phyloP scores from a whole-genome alignment of 2,888 invertebrate genomes.

The Caenorhabditis sp. region DNA sequence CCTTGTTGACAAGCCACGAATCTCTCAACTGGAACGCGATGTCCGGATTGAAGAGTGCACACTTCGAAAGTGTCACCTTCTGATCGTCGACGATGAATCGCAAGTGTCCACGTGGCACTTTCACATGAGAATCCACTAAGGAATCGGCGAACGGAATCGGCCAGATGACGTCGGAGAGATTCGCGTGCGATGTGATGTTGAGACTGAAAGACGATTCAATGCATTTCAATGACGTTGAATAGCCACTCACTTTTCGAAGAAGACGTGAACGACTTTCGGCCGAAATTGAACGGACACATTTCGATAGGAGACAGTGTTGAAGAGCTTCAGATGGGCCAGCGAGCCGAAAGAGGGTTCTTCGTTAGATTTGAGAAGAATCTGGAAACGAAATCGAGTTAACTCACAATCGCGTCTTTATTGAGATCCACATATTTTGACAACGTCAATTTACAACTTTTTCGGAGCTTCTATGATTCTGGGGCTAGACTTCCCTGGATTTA shows the following conservation, averaged over 20 bases:
- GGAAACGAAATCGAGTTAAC: conserved; percentile 23
- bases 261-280: conserved; percentile 63
- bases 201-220: conserved; percentile 66
- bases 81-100: conserved; percentile 66
- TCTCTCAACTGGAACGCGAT: conserved; percentile 59
- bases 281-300: conserved; percentile 75
- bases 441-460: too few relatives aligned
- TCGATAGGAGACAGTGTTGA: conserved; percentile 68
- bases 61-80: conserved; percentile 65
- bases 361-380: conserved; percentile 72
- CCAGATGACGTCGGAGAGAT: conserved; percentile 73
- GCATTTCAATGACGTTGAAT: too few relatives aligned
- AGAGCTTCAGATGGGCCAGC: conserved; percentile 68
- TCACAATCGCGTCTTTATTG: background rate
- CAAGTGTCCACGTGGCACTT: conserved; percentile 70
- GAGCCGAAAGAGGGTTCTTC: conserved; percentile 69
- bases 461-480: too few relatives aligned
- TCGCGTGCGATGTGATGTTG: conserved; percentile 62
- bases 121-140: conserved; percentile 65
- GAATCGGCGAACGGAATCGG: conserved; percentile 73
- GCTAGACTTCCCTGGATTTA: too few relatives aligned
- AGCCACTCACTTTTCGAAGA: conserved; percentile 64
- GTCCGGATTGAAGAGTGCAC: conserved; percentile 54
- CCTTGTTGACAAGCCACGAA: conserved; percentile 65
- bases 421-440: too few relatives aligned